Conservation (phyloP, 2,797 vertebrate genomes). For the Vespertilio murinus region DNA sequence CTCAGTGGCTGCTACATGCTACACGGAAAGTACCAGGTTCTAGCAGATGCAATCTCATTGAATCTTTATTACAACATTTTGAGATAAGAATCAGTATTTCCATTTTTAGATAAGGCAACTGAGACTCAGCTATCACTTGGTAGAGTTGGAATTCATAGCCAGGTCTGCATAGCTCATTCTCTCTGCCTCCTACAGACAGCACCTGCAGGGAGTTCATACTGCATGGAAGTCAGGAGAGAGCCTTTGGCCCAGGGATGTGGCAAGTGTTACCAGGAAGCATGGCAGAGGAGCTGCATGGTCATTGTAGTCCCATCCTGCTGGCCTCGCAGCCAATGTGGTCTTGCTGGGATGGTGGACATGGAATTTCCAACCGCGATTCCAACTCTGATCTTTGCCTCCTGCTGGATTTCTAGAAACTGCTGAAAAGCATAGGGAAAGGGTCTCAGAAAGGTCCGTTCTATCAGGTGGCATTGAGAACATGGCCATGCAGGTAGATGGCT, state of each 20-base stretch:
- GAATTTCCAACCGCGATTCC: neutral
- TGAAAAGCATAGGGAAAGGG: neutral
- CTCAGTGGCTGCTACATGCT: neutral
- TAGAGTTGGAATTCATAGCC: neutral
- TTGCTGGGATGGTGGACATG: neutral
- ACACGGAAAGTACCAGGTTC: neutral
- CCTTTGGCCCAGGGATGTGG: neutral
- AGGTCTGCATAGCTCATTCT: neutral
- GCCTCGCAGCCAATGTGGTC: neutral
- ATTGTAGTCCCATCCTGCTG: neutral
- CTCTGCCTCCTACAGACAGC: neutral
- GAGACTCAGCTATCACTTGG: neutral
- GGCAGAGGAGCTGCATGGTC: neutral
- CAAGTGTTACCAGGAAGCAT: neutral
- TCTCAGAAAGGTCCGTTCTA: neutral
- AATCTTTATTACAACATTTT: neutral
- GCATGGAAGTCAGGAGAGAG: neutral
- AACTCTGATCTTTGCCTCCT: neutral
- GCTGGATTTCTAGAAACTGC: neutral
- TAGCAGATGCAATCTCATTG: neutral
- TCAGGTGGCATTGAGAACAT: neutral
- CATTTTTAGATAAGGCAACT: neutral
- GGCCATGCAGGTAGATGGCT: no score
- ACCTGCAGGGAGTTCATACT: neutral
- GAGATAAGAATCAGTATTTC: neutral